Evolutionary conservation across 2,888 invertebrate species (phyloP).

Genomic region (Cacoxenus indagator): DNA sequence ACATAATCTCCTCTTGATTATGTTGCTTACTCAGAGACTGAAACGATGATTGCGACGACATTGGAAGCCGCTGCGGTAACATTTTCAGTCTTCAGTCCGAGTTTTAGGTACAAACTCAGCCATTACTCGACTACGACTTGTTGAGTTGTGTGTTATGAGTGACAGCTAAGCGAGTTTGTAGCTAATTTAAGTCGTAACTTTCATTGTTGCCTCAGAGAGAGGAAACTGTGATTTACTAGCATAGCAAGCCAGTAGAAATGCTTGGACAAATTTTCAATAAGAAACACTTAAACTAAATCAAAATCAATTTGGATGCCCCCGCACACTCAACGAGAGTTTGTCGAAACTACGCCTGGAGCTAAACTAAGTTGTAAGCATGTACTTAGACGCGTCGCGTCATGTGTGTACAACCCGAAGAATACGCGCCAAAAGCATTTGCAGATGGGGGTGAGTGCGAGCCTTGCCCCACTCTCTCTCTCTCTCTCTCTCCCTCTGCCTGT

Average conservation of each 20-base stretch:
- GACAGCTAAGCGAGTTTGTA: background rate
- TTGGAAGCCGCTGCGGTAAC: background rate
- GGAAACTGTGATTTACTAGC: background rate
- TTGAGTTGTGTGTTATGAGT: conserved; percentile 29
- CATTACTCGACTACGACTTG: conserved; percentile 31
- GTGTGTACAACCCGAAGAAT: too few relatives aligned
- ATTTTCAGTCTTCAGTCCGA: conserved; percentile 27
- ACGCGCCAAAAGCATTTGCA: too few relatives aligned
- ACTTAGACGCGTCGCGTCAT: background rate
- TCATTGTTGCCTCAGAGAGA: background rate
- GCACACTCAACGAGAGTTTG: background rate
- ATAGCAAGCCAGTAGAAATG: background rate
- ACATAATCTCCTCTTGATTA: conserved; percentile 71
- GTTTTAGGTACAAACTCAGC: conserved; percentile 22
- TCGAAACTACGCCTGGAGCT: background rate
- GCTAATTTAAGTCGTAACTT: background rate
- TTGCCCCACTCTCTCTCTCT: too few relatives aligned
- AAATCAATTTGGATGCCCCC: background rate
- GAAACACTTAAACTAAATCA: background rate
- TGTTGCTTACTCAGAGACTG: conserved; percentile 52
- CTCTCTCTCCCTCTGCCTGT: too few relatives aligned
- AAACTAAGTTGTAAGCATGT: background rate
- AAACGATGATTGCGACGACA: background rate
- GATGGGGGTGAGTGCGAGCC: too few relatives aligned
- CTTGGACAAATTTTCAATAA: too few relatives aligned